A percentile compares a stretch with the other conserved stretches of the same genome.
These are phyloP conservation scores for Vidua macroura DNA, from an alignment of 2,113 vertebrate genomes.

Conservation along the genomic window DNA sequence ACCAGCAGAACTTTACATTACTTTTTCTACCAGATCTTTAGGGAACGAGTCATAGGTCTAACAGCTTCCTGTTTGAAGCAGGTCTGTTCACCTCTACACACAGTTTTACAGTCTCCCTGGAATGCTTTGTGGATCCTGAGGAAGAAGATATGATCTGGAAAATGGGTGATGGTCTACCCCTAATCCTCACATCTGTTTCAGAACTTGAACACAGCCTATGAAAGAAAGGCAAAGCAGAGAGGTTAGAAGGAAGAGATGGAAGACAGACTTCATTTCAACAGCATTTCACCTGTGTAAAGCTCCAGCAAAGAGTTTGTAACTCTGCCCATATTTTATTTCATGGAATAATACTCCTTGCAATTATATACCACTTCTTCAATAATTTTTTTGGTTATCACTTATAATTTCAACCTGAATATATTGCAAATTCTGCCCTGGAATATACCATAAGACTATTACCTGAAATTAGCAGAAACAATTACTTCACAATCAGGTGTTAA, in stretches of 20 bases:
- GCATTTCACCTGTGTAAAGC: neutral
- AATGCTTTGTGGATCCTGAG: neutral
- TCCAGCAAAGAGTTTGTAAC: neutral
- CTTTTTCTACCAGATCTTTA: neutral
- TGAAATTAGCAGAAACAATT: neutral
- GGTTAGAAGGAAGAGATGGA: neutral
- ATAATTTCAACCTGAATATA: neutral
- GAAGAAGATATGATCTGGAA: neutral
- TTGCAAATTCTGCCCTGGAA: neutral
- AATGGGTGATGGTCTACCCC: accelerated
- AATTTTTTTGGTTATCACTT: neutral
- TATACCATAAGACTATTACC: neutral
- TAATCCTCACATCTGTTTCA: neutral
- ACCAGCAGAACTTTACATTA: neutral
- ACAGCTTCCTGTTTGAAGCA: neutral
- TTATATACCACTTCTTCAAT: neutral
- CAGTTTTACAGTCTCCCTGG: neutral
- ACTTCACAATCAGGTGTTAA: neutral
- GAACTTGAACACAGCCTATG: neutral
- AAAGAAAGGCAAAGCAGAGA: neutral
- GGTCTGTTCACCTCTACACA: neutral
- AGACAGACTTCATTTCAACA: neutral
- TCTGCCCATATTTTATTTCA: neutral
- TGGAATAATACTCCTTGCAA: neutral
- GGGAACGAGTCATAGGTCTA: neutral